Evolutionary conservation across 2,797 vertebrate species (phyloP).

Genomic region (Diceros bicornis): DNA sequence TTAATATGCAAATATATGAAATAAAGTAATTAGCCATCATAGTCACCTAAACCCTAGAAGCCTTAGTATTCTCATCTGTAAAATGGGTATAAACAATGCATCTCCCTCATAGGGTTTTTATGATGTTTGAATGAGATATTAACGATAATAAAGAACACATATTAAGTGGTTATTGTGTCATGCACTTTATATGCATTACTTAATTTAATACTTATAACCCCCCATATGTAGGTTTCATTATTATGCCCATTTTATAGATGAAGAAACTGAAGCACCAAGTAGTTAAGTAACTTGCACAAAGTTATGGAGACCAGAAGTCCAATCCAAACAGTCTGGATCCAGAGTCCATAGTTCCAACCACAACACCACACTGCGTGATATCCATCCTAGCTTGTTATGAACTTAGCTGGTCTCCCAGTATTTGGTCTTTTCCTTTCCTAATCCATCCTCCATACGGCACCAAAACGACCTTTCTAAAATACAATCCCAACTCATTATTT

Average conservation of each 20-base stretch:
- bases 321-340: background rate
- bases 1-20: background rate
- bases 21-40: background rate
- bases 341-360: background rate
- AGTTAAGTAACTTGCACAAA: background rate
- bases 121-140: background rate
- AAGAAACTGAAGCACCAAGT: background rate
- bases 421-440: background rate
- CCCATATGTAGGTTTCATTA: background rate
- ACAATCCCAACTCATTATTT: background rate
- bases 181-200: background rate
- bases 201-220: background rate
- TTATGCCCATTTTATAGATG: background rate
- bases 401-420: background rate
- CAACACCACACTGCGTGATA: background rate
- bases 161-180: background rate
- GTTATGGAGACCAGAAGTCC: background rate
- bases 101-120: background rate
- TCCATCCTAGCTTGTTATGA: background rate
- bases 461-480: constrained; percentile 21
- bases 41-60: background rate
- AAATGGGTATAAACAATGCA: background rate
- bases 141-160: background rate
- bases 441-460: background rate
- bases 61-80: background rate